These are phyloP conservation scores for Melanaphis sacchari DNA, from an alignment of 1,140 invertebrate species.

Conservation along the genomic window DNA sequence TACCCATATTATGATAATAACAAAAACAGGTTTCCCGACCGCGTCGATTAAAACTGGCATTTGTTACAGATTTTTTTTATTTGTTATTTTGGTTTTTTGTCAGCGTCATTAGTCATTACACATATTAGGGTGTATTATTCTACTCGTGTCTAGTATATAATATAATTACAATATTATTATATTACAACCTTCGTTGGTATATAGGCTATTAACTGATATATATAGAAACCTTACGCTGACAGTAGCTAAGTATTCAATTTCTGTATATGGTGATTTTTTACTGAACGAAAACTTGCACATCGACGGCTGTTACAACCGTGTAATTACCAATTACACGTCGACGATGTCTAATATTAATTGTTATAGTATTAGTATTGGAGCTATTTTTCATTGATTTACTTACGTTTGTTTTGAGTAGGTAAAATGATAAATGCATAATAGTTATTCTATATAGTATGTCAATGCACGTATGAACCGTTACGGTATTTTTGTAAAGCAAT, in stretches of 20 bases:
- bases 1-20: conserved; percentile 37
- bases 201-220: not conserved
- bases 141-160: not conserved
- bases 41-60: not conserved
- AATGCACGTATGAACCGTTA: too few relatives aligned
- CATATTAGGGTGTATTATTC: not conserved
- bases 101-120: not conserved
- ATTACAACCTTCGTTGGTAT: not conserved
- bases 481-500: not conserved
- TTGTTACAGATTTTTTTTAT: conserved; percentile 21
- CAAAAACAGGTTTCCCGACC: conserved; percentile 30
- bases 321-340: too few relatives aligned
- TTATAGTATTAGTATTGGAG: not conserved
- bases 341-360: too few relatives aligned
- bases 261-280: not conserved
- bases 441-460: not conserved
- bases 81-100: not conserved
- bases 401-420: not conserved
- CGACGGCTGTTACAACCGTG: not conserved
- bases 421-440: not conserved
- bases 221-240: not conserved
- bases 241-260: not conserved
- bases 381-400: not conserved
- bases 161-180: not conserved
- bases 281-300: not conserved